Evolutionary conservation across 2,113 vertebrate species (phyloP).

Genomic region (Antennarius striatus): DNA sequence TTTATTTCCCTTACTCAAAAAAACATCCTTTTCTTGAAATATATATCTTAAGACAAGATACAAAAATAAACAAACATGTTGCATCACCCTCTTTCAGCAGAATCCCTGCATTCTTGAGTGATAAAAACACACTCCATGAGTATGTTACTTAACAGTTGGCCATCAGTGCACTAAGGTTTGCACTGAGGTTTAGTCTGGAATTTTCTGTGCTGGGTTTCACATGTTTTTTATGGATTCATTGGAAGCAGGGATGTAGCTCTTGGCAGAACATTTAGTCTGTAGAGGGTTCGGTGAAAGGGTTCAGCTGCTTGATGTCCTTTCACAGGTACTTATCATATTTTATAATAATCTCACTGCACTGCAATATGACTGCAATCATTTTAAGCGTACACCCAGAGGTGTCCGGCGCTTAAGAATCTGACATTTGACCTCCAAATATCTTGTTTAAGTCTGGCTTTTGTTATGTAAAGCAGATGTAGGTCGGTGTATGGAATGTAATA

Average conservation of each 20-base stretch:
- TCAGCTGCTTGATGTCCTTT: slow-evolving; percentile 39
- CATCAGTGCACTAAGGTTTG: not conserved
- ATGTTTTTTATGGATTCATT: slow-evolving; percentile 23
- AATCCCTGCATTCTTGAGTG: not conserved
- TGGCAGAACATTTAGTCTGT: slow-evolving; percentile 43
- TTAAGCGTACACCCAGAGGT: not conserved
- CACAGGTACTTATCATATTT: slow-evolving; percentile 30
- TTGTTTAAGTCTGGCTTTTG: not conserved
- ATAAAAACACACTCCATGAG: not conserved
- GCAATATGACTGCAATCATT: not conserved
- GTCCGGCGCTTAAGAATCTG: not conserved
- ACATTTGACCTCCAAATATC: not conserved
- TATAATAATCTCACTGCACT: not conserved
- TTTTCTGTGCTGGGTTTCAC: slow-evolving; percentile 24
- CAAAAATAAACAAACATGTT: not conserved
- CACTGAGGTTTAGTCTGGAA: slow-evolving; percentile 6
- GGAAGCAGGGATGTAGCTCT: slow-evolving; percentile 35
- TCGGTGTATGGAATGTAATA: slow-evolving; percentile 20
- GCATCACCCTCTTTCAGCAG: not conserved
- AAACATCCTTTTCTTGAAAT: not conserved
- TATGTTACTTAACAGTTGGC: slow-evolving; percentile 7
- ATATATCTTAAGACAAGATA: not conserved
- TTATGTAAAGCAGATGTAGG: slow-evolving; percentile 46
- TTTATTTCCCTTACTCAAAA: too few species aligned
- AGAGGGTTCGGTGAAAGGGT: slow-evolving; percentile 24